phyloP scores from a whole-genome alignment of 2,888 invertebrate species.

The Pilophorus perplexus region DNA sequence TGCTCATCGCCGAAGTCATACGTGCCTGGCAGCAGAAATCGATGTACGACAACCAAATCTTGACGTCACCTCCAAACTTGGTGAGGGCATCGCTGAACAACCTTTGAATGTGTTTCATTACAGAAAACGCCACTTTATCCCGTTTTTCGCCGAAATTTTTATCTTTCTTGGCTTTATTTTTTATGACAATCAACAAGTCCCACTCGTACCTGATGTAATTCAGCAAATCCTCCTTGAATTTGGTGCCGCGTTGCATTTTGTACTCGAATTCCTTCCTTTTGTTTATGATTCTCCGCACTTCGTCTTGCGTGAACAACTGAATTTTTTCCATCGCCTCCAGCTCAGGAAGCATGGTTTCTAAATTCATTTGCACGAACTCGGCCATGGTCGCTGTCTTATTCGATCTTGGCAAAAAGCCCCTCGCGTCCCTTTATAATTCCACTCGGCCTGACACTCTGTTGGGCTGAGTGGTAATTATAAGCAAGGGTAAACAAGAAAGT shows the following conservation, averaged over 20 bases:
- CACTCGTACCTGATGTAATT: slow-evolving; percentile 70
- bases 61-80: slow-evolving; percentile 68
- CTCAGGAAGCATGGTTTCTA: slow-evolving; percentile 76
- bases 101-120: slow-evolving; percentile 68
- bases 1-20: slow-evolving; percentile 52
- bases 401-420: no score
- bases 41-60: slow-evolving; percentile 74
- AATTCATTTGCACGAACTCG: slow-evolving; percentile 73
- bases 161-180: slow-evolving; percentile 60
- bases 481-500: no score
- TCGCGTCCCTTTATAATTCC: no score
- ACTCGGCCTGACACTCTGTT: no score
- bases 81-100: slow-evolving; percentile 69
- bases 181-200: slow-evolving; percentile 64
- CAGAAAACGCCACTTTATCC: slow-evolving; percentile 64
- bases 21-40: slow-evolving; percentile 68
- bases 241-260: slow-evolving; percentile 65
- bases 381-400: slow-evolving; percentile 68
- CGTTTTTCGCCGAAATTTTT: slow-evolving; percentile 61
- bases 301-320: slow-evolving; percentile 64
- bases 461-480: no score
- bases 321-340: slow-evolving; percentile 74
- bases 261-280: slow-evolving; percentile 71
- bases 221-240: slow-evolving; percentile 68
- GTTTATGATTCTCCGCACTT: slow-evolving; percentile 57